A percentile compares a stretch with the other conserved stretches of the same genome.
These are phyloP conservation scores for Sapajus apella DNA, from an alignment of 2,113 vertebrate genomes.

Conservation along the genomic window DNA sequence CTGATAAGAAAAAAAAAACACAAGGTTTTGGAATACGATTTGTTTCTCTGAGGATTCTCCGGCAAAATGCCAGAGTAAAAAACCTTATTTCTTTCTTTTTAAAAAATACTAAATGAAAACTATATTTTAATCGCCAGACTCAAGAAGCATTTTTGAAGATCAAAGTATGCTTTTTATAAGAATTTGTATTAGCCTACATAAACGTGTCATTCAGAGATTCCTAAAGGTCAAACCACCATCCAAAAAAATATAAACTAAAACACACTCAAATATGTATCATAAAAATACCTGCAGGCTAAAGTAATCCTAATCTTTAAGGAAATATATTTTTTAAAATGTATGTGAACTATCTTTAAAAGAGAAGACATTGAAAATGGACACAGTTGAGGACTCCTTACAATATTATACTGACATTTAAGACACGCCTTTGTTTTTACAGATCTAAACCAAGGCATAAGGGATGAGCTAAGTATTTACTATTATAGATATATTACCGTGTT, in stretches of 20 bases:
- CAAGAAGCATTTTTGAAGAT: slow-evolving; percentile 8
- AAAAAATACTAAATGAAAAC: not conserved
- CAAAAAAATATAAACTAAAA: slow-evolving; percentile 33
- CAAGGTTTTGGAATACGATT: slow-evolving; percentile 26
- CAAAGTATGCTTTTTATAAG: slow-evolving; percentile 1
- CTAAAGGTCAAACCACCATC: not conserved
- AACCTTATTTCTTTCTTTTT: not conserved
- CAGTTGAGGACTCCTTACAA: not conserved
- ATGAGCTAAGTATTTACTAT: not conserved
- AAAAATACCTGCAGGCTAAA: slow-evolving; percentile 46
- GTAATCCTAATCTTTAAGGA: not conserved
- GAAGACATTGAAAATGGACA: not conserved
- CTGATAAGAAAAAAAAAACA: not conserved
- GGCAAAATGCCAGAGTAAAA: not conserved
- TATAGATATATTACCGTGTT: not conserved
- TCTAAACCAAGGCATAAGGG: not conserved
- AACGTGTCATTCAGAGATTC: slow-evolving; percentile 10
- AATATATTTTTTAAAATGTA: not conserved
- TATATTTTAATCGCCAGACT: slow-evolving; percentile 1
- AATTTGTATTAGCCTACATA: slow-evolving; percentile 10
- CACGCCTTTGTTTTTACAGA: not conserved
- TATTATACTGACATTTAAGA: slow-evolving; percentile 4
- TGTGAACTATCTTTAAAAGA: not conserved
- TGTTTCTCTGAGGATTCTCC: not conserved
- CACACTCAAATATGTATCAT: not conserved